These are phyloP conservation scores for Maniola jurtina DNA, from an alignment of 1,140 invertebrate species.

Conservation along the genomic window DNA sequence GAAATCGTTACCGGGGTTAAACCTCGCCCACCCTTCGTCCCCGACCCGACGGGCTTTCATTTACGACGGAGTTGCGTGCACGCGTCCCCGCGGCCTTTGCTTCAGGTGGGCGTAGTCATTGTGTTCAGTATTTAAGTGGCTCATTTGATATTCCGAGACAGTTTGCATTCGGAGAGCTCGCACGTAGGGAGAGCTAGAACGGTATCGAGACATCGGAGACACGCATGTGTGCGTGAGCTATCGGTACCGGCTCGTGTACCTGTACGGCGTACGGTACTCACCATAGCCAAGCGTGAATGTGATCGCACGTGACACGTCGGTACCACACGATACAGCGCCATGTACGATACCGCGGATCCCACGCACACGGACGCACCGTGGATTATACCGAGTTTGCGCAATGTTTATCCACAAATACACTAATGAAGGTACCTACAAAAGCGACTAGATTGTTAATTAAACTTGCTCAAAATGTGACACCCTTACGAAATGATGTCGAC, in stretches of 20 bases:
- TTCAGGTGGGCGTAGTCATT: constrained; percentile 75
- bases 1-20: constrained; percentile 74
- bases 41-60: constrained; percentile 66
- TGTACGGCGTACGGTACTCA: constrained; percentile 26
- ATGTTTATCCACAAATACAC: constrained; percentile 78
- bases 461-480: constrained; percentile 77
- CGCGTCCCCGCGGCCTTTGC: constrained; percentile 67
- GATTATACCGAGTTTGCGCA: constrained; percentile 59
- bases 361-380: constrained; percentile 47
- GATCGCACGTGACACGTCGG: constrained; percentile 34
- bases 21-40: constrained; percentile 62
- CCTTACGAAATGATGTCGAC: constrained; percentile 72
- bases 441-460: constrained; percentile 78
- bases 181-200: constrained; percentile 53
- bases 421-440: constrained; percentile 78
- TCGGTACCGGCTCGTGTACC: constrained; percentile 24
- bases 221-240: constrained; percentile 33
- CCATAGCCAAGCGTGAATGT: constrained; percentile 28
- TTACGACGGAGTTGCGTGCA: constrained; percentile 72
- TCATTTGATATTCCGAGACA: constrained; percentile 77
- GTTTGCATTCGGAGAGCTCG: constrained; percentile 72
- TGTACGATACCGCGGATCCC: constrained; percentile 29
- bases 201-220: constrained; percentile 57
- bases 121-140: constrained; percentile 75
- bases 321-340: constrained; percentile 31